Evolutionary conservation across 2,113 vertebrate species (phyloP), one percentile per base, ranked within the genome.

Genomic region (Alosa alosa): DNA sequence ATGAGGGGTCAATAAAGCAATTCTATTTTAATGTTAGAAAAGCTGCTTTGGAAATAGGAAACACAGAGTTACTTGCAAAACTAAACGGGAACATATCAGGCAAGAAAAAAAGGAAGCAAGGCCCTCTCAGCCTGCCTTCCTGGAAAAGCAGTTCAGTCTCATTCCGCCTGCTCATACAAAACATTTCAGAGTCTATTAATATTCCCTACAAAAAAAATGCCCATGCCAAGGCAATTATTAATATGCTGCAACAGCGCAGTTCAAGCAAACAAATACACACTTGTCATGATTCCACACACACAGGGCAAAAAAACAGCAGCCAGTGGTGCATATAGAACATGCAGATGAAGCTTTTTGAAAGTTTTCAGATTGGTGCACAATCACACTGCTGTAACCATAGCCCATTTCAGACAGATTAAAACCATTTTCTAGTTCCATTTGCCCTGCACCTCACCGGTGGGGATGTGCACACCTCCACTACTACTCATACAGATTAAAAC

Each of bases 401-500:
- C n/a, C 64, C 64, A 25, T 25, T 75, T 31, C 10, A 17, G 11
- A 20, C 45, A 44, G 18, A 57, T 85, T 22, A 85, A 78, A 84
- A 52, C 15, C 13, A 78, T 31, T 75, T 78, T n/a, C n/a, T n/a
- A n/a, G n/a, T n/a, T n/a, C n/a, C n/a, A n/a, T n/a, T n/a, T n/a
- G n/a, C n/a, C n/a, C n/a, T n/a, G n/a, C n/a, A n/a, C n/a, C n/a
- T n/a, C n/a, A n/a, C n/a, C n/a, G n/a, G n/a, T n/a, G n/a, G n/a
- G n/a, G n/a, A n/a, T n/a, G n/a, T n/a, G n/a, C n/a, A n/a, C n/a
- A n/a, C n/a, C n/a, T n/a, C n/a, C n/a, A n/a, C n/a, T n/a, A n/a
- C n/a, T n/a, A n/a, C n/a, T n/a, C n/a, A n/a, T n/a, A 20, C 45
- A 44, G 18, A 57, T 85, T 22, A 85, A 78, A 84, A 52, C 15